Evolutionary conservation across 1,140 invertebrate species (phyloP), one percentile per base, ranked within the genome.

Genomic region (Cryptotermes secundus): DNA sequence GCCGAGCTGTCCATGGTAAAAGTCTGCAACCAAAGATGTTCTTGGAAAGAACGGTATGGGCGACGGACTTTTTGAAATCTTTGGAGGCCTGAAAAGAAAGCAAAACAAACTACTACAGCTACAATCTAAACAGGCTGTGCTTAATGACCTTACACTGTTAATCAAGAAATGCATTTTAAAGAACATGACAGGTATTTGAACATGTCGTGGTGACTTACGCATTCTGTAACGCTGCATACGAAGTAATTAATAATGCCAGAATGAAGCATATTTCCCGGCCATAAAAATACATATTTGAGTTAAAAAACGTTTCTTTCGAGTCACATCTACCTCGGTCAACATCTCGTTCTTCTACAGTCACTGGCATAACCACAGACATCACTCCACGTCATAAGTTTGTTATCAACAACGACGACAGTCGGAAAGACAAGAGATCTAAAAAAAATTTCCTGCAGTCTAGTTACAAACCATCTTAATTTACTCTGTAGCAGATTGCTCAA

Each of bases 31-130:
- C 49, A 93, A 83, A 6, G 94, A 94, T 80, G 87, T 86, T 85
- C 91, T 89, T 85, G 91, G 90, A 86, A 96, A 96, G 87, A 96
- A 96, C 83, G 93, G 94, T 86, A 91, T 90, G 36, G 94, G 92
- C 79, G 91, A 87, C 79, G 95, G 93, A 85, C 92, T 91, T 87
- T 92, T 94, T 9, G 93, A 92, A 83, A 94, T 89, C 89, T 93
- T 95, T 82, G 93, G 91, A 82, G 93, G 91, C 79, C 94, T 95
- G 87, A 86, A 92, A 93, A 83, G 86, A 82, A 79, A 80, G n/a
- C n/a, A n/a, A 84, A 49, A 86, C 42, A 86, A 84, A 87, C 86
- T 86, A 84, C 53, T 79, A 84, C 81, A 49, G 34, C 84, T 83
- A 26, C 14, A 22, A 26, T 24, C 65, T 34, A 84, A 82, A 36